Evolutionary conservation across 2,888 invertebrate genomes (phyloP).

Genomic region (Litoditis marina): DNA sequence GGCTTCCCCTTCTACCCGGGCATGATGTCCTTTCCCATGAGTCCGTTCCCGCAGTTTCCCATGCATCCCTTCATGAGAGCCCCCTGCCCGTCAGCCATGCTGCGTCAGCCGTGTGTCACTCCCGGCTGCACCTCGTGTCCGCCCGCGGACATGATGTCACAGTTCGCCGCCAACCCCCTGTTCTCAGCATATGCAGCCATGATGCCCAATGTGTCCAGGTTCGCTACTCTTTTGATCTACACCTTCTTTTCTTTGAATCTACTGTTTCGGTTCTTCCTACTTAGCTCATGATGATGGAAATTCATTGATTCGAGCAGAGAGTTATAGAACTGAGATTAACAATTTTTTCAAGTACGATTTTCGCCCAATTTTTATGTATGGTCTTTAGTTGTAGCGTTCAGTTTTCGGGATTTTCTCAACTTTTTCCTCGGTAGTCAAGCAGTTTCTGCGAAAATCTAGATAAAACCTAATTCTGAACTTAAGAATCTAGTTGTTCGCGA

Average conservation of each 20-base stretch:
- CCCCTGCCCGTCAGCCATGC: slow-evolving; percentile 33
- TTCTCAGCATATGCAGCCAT: slow-evolving; percentile 23
- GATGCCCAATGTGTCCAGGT: slow-evolving; percentile 24
- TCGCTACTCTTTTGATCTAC: neutral
- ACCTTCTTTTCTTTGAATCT: neutral
- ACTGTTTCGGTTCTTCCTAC: neutral
- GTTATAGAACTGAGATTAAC: neutral
- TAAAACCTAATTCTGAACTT: too few species aligned
- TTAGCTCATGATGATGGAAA: neutral
- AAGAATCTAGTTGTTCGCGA: too few species aligned
- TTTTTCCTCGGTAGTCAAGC: too few species aligned
- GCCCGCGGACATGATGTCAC: slow-evolving; percentile 23
- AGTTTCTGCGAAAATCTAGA: too few species aligned
- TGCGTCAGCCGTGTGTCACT: slow-evolving; percentile 32
- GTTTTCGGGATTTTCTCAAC: too few species aligned
- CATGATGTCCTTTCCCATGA: slow-evolving; percentile 34
- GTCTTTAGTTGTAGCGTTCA: too few species aligned
- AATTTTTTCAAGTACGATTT: too few species aligned
- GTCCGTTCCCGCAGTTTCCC: slow-evolving; percentile 23
- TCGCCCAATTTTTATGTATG: too few species aligned
- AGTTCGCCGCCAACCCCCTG: slow-evolving; percentile 19
- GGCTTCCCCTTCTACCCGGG: slow-evolving; percentile 35
- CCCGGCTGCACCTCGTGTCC: slow-evolving; percentile 36
- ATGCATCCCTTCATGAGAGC: slow-evolving; percentile 20
- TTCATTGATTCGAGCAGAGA: neutral